These are phyloP conservation scores for Lacanobia wlatinum DNA, from an alignment of 2,888 invertebrate species.

Conservation along the genomic window DNA sequence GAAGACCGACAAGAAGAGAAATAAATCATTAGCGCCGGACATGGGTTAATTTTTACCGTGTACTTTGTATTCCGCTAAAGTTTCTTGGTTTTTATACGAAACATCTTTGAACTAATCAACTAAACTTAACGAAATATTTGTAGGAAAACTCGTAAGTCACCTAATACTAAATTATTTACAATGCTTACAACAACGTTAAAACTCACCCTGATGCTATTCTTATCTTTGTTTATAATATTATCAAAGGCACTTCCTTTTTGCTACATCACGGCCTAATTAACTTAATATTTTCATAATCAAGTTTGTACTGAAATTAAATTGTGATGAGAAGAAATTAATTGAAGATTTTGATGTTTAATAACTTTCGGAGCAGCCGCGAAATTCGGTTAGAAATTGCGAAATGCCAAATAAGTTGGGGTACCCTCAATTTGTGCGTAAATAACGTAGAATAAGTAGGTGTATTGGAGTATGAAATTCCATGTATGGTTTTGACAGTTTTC, in stretches of 20 bases:
- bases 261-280: conserved; percentile 30
- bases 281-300: conserved; percentile 46
- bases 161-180: background rate
- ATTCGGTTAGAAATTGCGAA: conserved; percentile 29
- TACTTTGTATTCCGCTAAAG: no score
- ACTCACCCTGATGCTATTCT: background rate
- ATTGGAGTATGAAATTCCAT: background rate
- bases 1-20: no score
- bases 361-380: conserved; percentile 29
- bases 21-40: no score
- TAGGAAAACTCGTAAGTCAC: background rate
- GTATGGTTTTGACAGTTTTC: background rate
- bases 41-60: no score
- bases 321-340: conserved; percentile 55
- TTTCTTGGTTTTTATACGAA: no score
- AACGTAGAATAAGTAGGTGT: background rate
- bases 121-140: background rate
- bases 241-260: conserved; percentile 6
- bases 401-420: conserved; percentile 7
- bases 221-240: conserved; percentile 10
- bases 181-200: background rate
- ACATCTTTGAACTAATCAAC: no score
- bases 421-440: conserved; percentile 14
- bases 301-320: conserved; percentile 43
- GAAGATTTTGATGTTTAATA: conserved; percentile 44